Conservation (phyloP, 2,113 vertebrate genomes). For the Salvelinus namaycush region DNA sequence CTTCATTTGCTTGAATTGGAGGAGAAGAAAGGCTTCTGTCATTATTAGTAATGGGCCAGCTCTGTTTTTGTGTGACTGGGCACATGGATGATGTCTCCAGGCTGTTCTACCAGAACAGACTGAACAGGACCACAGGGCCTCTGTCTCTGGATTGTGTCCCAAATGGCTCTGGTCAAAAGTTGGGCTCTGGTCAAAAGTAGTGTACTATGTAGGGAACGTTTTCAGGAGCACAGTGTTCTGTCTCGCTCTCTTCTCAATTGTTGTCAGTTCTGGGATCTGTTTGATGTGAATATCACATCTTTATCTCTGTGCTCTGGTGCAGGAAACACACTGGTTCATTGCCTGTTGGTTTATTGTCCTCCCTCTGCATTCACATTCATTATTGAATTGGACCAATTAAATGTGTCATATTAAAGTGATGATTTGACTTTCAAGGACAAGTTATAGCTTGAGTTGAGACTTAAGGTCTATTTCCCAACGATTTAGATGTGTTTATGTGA, state of each 20-base stretch:
- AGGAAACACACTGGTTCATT: not conserved
- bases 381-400: not conserved
- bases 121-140: not conserved
- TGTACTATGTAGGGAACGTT: too few relatives aligned
- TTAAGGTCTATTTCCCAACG: not conserved
- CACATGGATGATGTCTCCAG: not conserved
- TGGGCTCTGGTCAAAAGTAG: too few relatives aligned
- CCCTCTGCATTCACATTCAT: not conserved
- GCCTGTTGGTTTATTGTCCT: conserved; percentile 9
- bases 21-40: conserved; percentile 33
- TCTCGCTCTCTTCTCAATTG: not conserved
- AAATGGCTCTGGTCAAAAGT: too few relatives aligned
- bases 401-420: not conserved
- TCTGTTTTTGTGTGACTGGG: conserved; percentile 28
- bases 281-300: not conserved
- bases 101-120: not conserved
- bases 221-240: too few relatives aligned
- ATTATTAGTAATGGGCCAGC: not conserved
- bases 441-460: not conserved
- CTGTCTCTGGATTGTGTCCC: not conserved
- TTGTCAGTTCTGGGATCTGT: not conserved
- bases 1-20: not conserved
- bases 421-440: not conserved
- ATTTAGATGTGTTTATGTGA: not conserved
- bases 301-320: conserved; percentile 1